Conservation (phyloP, 1,140 invertebrate genomes). For the Andricus grossulariae region DNA sequence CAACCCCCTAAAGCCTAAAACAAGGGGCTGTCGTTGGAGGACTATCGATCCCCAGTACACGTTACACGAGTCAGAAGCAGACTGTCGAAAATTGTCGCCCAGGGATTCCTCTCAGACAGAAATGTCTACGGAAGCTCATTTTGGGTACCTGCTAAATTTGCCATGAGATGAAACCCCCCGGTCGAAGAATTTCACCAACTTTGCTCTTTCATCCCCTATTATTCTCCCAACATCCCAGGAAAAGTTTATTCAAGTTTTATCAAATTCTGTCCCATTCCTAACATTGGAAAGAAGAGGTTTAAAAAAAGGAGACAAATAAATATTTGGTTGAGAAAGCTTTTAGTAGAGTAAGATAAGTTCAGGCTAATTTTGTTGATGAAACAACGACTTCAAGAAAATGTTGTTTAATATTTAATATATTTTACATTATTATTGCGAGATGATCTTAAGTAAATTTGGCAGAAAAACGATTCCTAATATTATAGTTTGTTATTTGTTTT, state of each 20-base stretch:
- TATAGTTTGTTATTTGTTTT: too few relatives aligned
- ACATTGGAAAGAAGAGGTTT: neutral
- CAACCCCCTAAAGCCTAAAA: slow-evolving; percentile 60
- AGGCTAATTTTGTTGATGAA: too few relatives aligned
- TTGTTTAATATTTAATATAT: too few relatives aligned
- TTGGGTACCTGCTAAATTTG: slow-evolving; percentile 10
- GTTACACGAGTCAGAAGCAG: slow-evolving; percentile 65
- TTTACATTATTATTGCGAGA: too few relatives aligned
- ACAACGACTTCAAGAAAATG: too few relatives aligned
- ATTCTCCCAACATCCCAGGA: neutral
- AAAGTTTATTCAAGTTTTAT: neutral
- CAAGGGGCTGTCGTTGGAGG: slow-evolving; percentile 53
- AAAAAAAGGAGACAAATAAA: too few relatives aligned
- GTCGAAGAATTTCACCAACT: slow-evolving; percentile 2
- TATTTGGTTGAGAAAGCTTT: too few relatives aligned
- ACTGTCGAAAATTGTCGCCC: slow-evolving; percentile 44
- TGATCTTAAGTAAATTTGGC: too few relatives aligned
- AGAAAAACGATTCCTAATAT: too few relatives aligned
- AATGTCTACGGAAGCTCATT: neutral
- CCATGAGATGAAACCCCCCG: slow-evolving; percentile 2
- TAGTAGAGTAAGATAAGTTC: too few relatives aligned
- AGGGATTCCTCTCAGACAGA: slow-evolving; percentile 21
- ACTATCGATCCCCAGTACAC: slow-evolving; percentile 69
- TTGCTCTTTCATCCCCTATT: neutral
- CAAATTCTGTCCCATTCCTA: neutral